Evolutionary conservation across 35 echinoderm and acorn worm species (phyloP).

Genomic region (Apostichopus parvimensis): DNA sequence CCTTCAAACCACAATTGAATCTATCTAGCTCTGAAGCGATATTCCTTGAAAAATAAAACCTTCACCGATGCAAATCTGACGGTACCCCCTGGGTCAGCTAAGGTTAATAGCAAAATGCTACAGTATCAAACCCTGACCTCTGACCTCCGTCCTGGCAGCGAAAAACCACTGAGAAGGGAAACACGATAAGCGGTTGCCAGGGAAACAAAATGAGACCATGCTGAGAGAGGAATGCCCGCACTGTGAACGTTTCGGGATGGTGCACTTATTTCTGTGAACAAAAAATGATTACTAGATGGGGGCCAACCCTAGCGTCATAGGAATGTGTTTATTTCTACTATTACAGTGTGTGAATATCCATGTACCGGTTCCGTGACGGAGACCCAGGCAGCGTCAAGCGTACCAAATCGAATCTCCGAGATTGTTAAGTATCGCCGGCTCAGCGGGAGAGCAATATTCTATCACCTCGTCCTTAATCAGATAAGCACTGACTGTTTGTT

Average conservation of each 20-base stretch:
- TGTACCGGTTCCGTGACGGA: neutral
- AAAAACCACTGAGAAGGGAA: constrained; percentile 41
- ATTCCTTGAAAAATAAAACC: neutral
- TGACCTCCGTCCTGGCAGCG: neutral
- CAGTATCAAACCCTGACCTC: constrained; percentile 13
- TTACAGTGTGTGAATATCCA: neutral
- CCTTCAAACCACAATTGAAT: neutral
- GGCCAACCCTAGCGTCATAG: neutral
- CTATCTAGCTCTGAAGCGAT: neutral
- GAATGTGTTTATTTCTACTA: neutral
- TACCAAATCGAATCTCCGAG: neutral
- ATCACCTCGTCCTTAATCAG: constrained; percentile 26
- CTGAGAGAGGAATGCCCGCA: constrained; percentile 20
- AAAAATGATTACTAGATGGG: neutral
- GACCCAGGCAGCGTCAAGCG: neutral
- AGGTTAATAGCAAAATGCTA: constrained; percentile 53
- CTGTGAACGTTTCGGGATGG: neutral
- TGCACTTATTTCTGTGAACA: neutral
- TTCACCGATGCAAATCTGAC: neutral
- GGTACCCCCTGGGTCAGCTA: constrained; percentile 27
- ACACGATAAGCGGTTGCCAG: constrained; percentile 38
- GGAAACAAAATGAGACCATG: constrained; percentile 40
- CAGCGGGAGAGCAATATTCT: constrained; percentile 14
- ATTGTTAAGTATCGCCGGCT: constrained; percentile 1
- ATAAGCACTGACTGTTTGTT: constrained; percentile 19